Percentiles rank a stretch among this genome's conserved stretches.
Conservation (phyloP, 2,113 vertebrate species). For the Proterorhinus semilunaris region DNA sequence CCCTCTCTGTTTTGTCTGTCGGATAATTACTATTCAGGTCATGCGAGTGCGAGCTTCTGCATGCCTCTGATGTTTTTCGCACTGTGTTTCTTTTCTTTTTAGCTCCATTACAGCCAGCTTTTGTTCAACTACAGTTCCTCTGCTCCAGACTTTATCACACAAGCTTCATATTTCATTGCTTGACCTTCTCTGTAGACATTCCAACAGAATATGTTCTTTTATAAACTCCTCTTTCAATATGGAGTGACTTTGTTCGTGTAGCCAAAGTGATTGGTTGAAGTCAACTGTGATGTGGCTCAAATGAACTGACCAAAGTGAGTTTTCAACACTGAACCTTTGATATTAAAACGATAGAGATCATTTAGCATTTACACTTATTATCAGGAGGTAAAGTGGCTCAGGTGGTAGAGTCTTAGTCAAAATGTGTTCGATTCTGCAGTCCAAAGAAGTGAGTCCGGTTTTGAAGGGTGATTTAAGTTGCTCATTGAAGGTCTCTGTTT, state of each 20-base stretch:
- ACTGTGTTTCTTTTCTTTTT: slow-evolving; percentile 31
- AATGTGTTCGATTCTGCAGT: neutral
- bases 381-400: no score
- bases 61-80: slow-evolving; percentile 48
- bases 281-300: neutral
- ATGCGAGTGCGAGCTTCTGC: slow-evolving; percentile 41
- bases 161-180: slow-evolving; percentile 10
- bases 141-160: slow-evolving; percentile 1
- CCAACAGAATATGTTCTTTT: neutral
- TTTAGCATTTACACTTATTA: no score
- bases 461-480: neutral
- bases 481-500: neutral
- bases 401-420: no score
- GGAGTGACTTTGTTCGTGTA: neutral
- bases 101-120: slow-evolving; percentile 20
- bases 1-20: slow-evolving; percentile 39
- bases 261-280: neutral
- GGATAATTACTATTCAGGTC: slow-evolving; percentile 56
- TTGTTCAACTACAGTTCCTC: slow-evolving; percentile 14
- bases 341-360: no score
- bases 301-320: neutral
- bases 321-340: neutral
- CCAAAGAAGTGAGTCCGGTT: neutral
- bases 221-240: slow-evolving; percentile 1
- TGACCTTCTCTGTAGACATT: slow-evolving; percentile 18